Evolutionary conservation across 2,113 vertebrate genomes (phyloP).

Genomic region (Oophaga pumilio): DNA sequence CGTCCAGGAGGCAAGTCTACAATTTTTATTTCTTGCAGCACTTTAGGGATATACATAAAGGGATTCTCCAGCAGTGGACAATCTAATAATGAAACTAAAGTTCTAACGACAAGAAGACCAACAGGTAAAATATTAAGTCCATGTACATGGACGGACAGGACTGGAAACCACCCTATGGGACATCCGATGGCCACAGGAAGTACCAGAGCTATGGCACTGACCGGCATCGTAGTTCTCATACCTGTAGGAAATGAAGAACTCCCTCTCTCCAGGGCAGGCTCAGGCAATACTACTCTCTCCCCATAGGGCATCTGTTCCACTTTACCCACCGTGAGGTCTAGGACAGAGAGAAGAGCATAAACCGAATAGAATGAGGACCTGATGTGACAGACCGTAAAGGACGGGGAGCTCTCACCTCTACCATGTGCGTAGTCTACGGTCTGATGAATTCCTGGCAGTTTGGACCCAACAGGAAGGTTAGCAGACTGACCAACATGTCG

Average conservation of each 20-base stretch:
- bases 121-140: too few relatives aligned
- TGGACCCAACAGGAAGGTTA: conserved; percentile 67
- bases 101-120: too few relatives aligned
- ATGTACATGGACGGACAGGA: too few relatives aligned
- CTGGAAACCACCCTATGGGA: too few relatives aligned
- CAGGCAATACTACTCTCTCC: conserved; percentile 92
- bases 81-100: too few relatives aligned
- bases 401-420: conserved; percentile 75
- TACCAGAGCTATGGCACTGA: too few relatives aligned
- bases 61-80: too few relatives aligned
- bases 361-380: neutral
- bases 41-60: too few relatives aligned
- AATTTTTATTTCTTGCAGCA: too few relatives aligned
- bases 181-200: too few relatives aligned
- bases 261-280: conserved; percentile 77
- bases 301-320: conserved; percentile 95
- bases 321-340: conserved; percentile 75
- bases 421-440: conserved; percentile 93
- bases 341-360: conserved; percentile 43
- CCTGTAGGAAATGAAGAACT: conserved; percentile 85
- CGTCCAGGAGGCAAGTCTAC: too few relatives aligned
- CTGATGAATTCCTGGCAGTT: conserved; percentile 82
- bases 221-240: conserved; percentile 59
- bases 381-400: neutral
- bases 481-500: conserved; percentile 61